Conservation (phyloP, 2,113 vertebrate species). For the Muntiacus muntjak region DNA sequence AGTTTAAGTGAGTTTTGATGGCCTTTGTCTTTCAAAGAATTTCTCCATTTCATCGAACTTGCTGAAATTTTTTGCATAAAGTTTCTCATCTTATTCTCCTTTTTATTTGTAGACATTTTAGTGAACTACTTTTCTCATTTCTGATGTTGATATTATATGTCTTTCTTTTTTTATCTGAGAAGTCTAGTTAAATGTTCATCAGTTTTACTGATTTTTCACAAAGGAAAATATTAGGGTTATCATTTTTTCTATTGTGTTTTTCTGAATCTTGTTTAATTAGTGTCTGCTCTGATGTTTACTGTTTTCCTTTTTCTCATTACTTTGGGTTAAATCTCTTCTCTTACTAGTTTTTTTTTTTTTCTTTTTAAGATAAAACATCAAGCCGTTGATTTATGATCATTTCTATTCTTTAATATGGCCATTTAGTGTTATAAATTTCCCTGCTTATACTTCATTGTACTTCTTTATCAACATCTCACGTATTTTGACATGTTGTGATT, state of each 20-base stretch:
- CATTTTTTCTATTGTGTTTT: not conserved
- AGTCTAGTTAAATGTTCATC: not conserved
- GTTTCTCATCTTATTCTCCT: not conserved
- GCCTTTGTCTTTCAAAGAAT: not conserved
- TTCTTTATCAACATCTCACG: not conserved
- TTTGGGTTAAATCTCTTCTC: not conserved
- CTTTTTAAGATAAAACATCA: not conserved
- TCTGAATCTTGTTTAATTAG: not conserved
- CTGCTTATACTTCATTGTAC: not conserved
- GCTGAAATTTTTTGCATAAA: not conserved
- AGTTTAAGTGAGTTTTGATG: not conserved
- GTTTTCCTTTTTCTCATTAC: not conserved
- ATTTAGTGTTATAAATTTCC: not conserved
- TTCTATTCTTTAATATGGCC: not conserved
- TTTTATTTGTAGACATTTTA: not conserved
- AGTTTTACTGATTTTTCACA: not conserved
- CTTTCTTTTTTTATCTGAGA: not conserved
- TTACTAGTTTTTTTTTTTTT: not conserved
- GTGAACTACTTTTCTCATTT: not conserved
- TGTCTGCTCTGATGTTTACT: not conserved
- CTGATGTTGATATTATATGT: not conserved
- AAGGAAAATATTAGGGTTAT: not conserved
- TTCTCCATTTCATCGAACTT: not conserved
- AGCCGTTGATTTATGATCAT: not conserved
- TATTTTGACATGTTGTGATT: not conserved